Conservation (phyloP, 2,888 invertebrate species). For the Drosophila merina region DNA sequence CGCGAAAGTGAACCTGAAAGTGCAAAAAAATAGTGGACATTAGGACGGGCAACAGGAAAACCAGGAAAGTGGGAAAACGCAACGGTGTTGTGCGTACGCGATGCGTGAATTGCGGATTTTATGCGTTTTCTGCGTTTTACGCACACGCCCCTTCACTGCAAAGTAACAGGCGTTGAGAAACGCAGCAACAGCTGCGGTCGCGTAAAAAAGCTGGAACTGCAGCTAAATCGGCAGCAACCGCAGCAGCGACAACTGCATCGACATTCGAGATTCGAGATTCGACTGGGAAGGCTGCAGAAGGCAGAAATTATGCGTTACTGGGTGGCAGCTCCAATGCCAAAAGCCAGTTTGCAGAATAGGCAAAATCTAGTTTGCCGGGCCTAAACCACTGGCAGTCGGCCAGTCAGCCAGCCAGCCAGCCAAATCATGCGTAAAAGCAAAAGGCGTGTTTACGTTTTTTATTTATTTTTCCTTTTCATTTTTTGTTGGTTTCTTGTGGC, state of each 20-base stretch:
- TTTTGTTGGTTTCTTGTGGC: slow-evolving; percentile 41
- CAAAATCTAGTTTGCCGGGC: slow-evolving; percentile 75
- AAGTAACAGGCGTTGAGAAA: slow-evolving; percentile 81
- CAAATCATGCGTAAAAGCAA: slow-evolving; percentile 73
- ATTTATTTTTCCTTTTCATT: slow-evolving; percentile 14
- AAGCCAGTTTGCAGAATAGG: slow-evolving; percentile 78
- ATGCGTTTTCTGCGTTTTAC: slow-evolving; percentile 64
- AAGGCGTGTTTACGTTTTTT: slow-evolving; percentile 56
- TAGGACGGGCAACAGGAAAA: slow-evolving; percentile 16
- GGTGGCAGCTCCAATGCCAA: slow-evolving; percentile 59
- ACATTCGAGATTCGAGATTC: slow-evolving; percentile 50
- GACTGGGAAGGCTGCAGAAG: slow-evolving; percentile 49
- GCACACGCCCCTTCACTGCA: slow-evolving; percentile 75
- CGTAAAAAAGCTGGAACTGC: slow-evolving; percentile 25
- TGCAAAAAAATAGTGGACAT: slow-evolving; percentile 20
- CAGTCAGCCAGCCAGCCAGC: slow-evolving; percentile 57
- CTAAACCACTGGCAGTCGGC: slow-evolving; percentile 44
- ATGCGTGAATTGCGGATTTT: slow-evolving; percentile 53
- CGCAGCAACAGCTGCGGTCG: slow-evolving; percentile 42
- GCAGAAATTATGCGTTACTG: slow-evolving; percentile 74
- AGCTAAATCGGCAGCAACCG: slow-evolving; percentile 30
- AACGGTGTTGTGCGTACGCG: slow-evolving; percentile 57
- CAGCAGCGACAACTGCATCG: slow-evolving; percentile 52
- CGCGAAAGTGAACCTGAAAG: slow-evolving; percentile 93
- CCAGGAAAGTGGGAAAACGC: slow-evolving; percentile 25